Conservation (phyloP, 2,888 invertebrate species). For the Ochropacha duplaris region DNA sequence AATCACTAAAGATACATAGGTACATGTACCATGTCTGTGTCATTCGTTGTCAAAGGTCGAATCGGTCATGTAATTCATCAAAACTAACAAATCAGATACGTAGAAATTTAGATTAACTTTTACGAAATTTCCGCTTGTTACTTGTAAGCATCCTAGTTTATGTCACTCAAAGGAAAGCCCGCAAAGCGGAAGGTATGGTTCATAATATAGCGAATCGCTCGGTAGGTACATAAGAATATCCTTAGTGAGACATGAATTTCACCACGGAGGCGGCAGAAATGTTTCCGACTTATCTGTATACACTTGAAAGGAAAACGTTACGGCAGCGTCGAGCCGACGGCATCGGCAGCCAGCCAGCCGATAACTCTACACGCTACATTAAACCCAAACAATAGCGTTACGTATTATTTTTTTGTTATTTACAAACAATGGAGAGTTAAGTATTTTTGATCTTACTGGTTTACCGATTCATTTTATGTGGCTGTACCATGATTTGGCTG, state of each 20-base stretch:
- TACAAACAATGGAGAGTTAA: background rate
- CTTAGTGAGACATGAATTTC: constrained; percentile 7
- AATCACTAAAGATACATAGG: background rate
- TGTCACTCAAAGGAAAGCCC: background rate
- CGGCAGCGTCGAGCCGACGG: background rate
- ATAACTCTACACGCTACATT: background rate
- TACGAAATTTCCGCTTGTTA: background rate
- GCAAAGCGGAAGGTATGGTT: background rate
- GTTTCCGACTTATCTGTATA: constrained; percentile 26
- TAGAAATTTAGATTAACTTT: no score
- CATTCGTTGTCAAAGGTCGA: background rate
- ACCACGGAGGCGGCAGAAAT: constrained; percentile 12
- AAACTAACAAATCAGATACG: no score
- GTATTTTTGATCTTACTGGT: background rate
- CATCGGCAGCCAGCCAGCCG: background rate
- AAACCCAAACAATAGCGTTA: background rate
- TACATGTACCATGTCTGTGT: background rate
- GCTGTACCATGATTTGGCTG: background rate
- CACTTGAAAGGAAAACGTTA: constrained; percentile 13
- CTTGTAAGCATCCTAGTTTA: background rate
- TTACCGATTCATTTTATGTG: background rate
- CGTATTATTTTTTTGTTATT: background rate
- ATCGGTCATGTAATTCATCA: background rate
- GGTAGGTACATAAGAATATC: background rate
- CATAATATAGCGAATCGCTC: background rate